These are phyloP conservation scores for Heteromyza rotundicornis DNA, from an alignment of 2,888 invertebrate genomes.

Conservation along the genomic window DNA sequence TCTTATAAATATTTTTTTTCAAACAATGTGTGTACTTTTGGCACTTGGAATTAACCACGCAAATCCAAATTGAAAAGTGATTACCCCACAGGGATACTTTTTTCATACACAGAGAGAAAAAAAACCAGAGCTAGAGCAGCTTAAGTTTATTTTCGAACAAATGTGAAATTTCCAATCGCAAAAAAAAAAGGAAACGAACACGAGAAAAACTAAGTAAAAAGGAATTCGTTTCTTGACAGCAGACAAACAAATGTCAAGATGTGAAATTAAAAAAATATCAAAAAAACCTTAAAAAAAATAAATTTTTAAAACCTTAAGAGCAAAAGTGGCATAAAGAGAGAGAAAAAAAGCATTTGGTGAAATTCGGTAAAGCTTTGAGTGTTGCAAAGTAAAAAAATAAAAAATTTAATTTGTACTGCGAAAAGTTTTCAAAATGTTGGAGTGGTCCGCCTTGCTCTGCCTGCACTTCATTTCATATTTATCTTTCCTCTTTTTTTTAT, in stretches of 20 bases:
- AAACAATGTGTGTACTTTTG: no score
- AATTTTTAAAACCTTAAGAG: neutral
- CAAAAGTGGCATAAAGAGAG: no score
- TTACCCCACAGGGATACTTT: conserved; percentile 33
- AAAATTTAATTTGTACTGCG: no score
- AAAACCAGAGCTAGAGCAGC: no score
- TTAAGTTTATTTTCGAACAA: conserved; percentile 41
- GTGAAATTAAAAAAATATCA: conserved; percentile 12
- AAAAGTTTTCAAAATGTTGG: no score
- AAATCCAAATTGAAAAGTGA: conserved; percentile 27
- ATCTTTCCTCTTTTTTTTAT: conserved; percentile 10
- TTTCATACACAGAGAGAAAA: conserved; percentile 10
- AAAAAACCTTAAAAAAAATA: conserved; percentile 23
- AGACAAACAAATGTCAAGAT: conserved; percentile 22
- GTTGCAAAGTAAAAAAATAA: no score
- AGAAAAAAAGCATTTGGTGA: no score
- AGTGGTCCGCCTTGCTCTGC: no score
- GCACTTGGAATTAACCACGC: conserved; percentile 21
- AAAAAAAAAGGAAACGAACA: neutral
- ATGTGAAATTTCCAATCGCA: conserved; percentile 36
- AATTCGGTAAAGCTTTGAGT: no score
- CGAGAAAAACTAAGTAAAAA: neutral
- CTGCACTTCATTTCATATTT: conserved; percentile 4
- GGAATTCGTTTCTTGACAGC: neutral
- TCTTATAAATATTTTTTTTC: no score